Evolutionary conservation across 2,888 invertebrate species (phyloP).

Genomic region (Stenchaetothrips biformis): DNA sequence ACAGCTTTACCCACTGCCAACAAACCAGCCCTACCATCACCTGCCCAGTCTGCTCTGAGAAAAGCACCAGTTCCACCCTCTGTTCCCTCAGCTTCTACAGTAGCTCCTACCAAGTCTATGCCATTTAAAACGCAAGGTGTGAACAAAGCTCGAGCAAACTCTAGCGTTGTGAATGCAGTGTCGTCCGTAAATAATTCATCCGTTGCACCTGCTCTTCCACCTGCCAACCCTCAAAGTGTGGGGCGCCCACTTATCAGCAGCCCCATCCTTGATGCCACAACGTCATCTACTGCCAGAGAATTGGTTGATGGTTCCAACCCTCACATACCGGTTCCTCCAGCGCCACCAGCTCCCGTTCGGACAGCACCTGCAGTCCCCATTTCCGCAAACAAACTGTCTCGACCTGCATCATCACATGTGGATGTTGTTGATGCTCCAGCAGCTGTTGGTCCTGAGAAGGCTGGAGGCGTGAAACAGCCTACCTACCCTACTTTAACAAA

Average conservation of each 20-base stretch:
- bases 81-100: background rate
- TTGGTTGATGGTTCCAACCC: constrained; percentile 49
- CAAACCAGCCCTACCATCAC: constrained; percentile 28
- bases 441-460: constrained; percentile 27
- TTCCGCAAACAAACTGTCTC: constrained; percentile 37
- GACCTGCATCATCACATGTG: constrained; percentile 50
- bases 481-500: constrained; percentile 49
- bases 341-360: constrained; percentile 40
- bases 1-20: constrained; percentile 37
- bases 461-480: constrained; percentile 27
- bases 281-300: constrained; percentile 67
- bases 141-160: background rate
- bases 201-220: constrained; percentile 54
- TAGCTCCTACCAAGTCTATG: constrained; percentile 39
- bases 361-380: constrained; percentile 55
- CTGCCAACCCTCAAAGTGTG: constrained; percentile 57
- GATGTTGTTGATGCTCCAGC: constrained; percentile 31
- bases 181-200: constrained; percentile 42
- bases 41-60: constrained; percentile 14
- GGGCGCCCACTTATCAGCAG: constrained; percentile 74
- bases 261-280: constrained; percentile 75
- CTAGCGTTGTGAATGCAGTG: constrained; percentile 47
- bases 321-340: constrained; percentile 26
- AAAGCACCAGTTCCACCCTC: constrained; percentile 26
- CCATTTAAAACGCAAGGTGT: background rate